Evolutionary conservation across 2,797 vertebrate species (phyloP).

Genomic region (Melanotaenia boesemani): DNA sequence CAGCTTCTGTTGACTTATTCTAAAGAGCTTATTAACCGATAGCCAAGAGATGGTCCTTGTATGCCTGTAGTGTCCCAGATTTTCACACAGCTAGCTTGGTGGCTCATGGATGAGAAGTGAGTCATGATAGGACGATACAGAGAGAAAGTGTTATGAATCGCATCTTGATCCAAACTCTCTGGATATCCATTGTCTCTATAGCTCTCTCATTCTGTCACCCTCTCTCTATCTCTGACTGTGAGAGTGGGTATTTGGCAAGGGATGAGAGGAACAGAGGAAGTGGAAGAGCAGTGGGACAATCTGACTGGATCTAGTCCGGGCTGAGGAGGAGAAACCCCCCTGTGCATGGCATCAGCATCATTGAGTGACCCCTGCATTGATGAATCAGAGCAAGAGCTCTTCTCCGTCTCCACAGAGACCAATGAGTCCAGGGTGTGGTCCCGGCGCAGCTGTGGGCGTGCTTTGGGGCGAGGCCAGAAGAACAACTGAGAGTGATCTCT

Average conservation of each 20-base stretch:
- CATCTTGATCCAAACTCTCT: slow-evolving; percentile 67
- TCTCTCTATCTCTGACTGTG: slow-evolving; percentile 71
- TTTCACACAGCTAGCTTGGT: slow-evolving; percentile 45
- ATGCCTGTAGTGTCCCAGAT: slow-evolving; percentile 57
- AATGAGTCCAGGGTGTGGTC: slow-evolving; percentile 79
- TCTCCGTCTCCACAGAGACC: slow-evolving; percentile 86
- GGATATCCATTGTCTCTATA: slow-evolving; percentile 78
- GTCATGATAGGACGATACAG: slow-evolving; percentile 73
- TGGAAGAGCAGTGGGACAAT: slow-evolving; percentile 76
- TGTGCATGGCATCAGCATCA: slow-evolving; percentile 81
- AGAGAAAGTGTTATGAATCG: slow-evolving; percentile 68
- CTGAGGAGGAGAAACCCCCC: slow-evolving; percentile 61
- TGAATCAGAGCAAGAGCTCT: slow-evolving; percentile 93
- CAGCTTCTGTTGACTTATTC: slow-evolving; percentile 49
- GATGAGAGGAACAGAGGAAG: slow-evolving; percentile 86
- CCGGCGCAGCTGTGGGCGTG: slow-evolving; percentile 69
- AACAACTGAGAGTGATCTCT: slow-evolving; percentile 89
- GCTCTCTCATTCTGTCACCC: slow-evolving; percentile 71
- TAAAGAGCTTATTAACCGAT: slow-evolving; percentile 49
- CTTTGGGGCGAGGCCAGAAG: slow-evolving; percentile 81
- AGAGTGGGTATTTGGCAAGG: slow-evolving; percentile 81
- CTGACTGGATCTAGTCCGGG: slow-evolving; percentile 69
- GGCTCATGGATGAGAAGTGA: slow-evolving; percentile 81
- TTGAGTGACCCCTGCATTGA: slow-evolving; percentile 89
- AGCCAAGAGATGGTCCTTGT: slow-evolving; percentile 46